These are phyloP conservation scores for Zaprionus tsacasi DNA, from an alignment of 1,140 invertebrate species.

Conservation along the genomic window DNA sequence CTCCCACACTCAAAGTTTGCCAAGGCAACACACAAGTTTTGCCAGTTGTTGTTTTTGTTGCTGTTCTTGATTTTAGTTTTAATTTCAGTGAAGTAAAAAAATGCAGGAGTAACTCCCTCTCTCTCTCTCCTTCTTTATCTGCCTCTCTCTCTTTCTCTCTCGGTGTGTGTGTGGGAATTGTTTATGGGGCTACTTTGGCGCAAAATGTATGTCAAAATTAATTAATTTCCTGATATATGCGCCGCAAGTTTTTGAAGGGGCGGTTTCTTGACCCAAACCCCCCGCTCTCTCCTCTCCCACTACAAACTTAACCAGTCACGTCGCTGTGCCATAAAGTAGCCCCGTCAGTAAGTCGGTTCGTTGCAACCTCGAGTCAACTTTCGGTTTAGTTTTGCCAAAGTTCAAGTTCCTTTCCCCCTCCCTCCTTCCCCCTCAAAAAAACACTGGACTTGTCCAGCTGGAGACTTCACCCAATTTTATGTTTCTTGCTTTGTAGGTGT, in stretches of 20 bases:
- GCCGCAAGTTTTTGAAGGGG: slow-evolving; percentile 52
- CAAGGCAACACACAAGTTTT: slow-evolving; percentile 40
- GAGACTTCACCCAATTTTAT: slow-evolving; percentile 4
- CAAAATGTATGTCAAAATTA: slow-evolving; percentile 83
- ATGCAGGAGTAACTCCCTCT: background rate
- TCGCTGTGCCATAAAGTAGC: slow-evolving; percentile 53
- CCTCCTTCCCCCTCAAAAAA: background rate
- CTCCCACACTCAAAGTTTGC: slow-evolving; percentile 30
- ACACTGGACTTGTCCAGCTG: slow-evolving; percentile 45
- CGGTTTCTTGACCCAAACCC: slow-evolving; percentile 16
- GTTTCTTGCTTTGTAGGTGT: slow-evolving; percentile 57
- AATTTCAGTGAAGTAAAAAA: slow-evolving; percentile 54
- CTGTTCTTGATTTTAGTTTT: slow-evolving; percentile 75
- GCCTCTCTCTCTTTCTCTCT: background rate
- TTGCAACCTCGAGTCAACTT: slow-evolving; percentile 50
- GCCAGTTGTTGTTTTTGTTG: slow-evolving; percentile 52
- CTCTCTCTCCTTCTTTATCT: background rate
- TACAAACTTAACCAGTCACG: slow-evolving; percentile 60
- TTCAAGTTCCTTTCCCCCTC: slow-evolving; percentile 44
- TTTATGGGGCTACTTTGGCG: slow-evolving; percentile 68
- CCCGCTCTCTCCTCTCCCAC: background rate
- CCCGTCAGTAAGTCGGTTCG: background rate
- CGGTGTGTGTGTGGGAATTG: slow-evolving; percentile 35
- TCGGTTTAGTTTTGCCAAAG: slow-evolving; percentile 52
- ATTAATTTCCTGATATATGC: slow-evolving; percentile 84